Evolutionary conservation across 2,888 invertebrate genomes (phyloP).

Genomic region (Argyresthia albistria): DNA sequence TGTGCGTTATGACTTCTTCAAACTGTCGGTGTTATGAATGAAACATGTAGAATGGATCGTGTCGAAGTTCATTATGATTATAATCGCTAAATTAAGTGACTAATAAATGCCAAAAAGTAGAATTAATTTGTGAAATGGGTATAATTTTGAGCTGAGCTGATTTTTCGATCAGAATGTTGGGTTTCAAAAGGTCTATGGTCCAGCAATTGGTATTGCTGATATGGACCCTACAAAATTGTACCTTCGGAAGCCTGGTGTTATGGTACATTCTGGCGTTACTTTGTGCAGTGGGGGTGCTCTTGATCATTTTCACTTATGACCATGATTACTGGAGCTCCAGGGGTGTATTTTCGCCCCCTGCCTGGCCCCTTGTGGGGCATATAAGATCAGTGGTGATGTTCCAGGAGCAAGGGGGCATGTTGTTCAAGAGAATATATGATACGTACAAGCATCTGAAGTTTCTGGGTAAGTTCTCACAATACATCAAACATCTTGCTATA

Average conservation of each 20-base stretch:
- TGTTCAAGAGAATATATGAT: slow-evolving; percentile 56
- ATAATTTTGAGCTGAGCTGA: slow-evolving; percentile 7
- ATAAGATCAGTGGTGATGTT: slow-evolving; percentile 47
- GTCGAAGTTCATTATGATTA: too few species aligned
- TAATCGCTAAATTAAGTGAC: too few species aligned
- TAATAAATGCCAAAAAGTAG: too few species aligned
- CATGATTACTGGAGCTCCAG: slow-evolving; percentile 52
- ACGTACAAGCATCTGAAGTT: slow-evolving; percentile 40
- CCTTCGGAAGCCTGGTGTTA: slow-evolving; percentile 31
- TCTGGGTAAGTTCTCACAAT: slow-evolving; percentile 38
- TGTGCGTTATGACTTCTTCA: too few species aligned
- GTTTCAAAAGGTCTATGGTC: slow-evolving; percentile 42
- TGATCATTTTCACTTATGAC: slow-evolving; percentile 47
- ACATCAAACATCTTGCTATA: too few species aligned
- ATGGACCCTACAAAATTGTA: slow-evolving; percentile 39
- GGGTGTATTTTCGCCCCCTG: slow-evolving; percentile 54
- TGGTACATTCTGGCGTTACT: slow-evolving; percentile 30
- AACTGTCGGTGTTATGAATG: too few species aligned
- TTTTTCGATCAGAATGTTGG: slow-evolving; percentile 41
- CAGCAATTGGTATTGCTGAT: slow-evolving; percentile 30
- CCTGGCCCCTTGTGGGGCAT: slow-evolving; percentile 53
- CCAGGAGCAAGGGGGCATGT: slow-evolving; percentile 57
- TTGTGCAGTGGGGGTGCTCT: slow-evolving; percentile 20
- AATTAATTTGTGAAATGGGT: slow-evolving; percentile 14
- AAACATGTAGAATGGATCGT: too few species aligned